A percentile compares a stretch with the other conserved stretches of the same genome.
phyloP scores from a whole-genome alignment of 1,140 invertebrate species.

The Scaptomyza hsui region DNA sequence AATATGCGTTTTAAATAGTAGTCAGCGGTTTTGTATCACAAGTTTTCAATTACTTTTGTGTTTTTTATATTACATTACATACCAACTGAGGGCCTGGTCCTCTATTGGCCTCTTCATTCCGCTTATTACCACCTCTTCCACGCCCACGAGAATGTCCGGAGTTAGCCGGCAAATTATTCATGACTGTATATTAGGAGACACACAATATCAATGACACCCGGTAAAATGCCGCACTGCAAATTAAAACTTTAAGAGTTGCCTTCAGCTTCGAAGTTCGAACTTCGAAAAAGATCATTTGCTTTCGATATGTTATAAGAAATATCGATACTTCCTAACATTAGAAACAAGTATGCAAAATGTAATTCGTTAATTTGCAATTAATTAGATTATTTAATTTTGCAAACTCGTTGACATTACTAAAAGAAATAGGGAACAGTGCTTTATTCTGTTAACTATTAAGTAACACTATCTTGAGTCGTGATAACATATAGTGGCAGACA shows the following conservation, averaged over 20 bases:
- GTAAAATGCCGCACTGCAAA: background rate
- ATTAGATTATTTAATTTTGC: too few species aligned
- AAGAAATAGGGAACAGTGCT: too few species aligned
- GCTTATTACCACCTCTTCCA: slow-evolving; percentile 41
- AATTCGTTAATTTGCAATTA: too few species aligned
- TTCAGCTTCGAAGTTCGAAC: background rate
- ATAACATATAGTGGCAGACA: too few species aligned
- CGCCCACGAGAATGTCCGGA: slow-evolving; percentile 39
- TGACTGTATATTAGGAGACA: background rate
- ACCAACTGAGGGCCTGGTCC: slow-evolving; percentile 23
- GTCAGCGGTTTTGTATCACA: too few species aligned
- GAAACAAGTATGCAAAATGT: too few species aligned
- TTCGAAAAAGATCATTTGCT: background rate
- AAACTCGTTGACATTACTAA: too few species aligned
- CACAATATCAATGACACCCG: background rate
- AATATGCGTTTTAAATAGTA: too few species aligned
- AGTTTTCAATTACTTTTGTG: background rate
- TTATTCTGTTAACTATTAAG: too few species aligned
- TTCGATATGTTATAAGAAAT: background rate
- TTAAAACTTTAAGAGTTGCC: background rate
- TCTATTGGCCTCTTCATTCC: slow-evolving; percentile 1
- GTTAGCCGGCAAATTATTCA: slow-evolving; percentile 41
- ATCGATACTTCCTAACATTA: too few species aligned
- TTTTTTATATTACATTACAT: slow-evolving; percentile 6
- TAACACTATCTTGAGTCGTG: too few species aligned